phyloP scores from a whole-genome alignment of 1,140 invertebrate genomes.

The Platorchestia sp. region DNA sequence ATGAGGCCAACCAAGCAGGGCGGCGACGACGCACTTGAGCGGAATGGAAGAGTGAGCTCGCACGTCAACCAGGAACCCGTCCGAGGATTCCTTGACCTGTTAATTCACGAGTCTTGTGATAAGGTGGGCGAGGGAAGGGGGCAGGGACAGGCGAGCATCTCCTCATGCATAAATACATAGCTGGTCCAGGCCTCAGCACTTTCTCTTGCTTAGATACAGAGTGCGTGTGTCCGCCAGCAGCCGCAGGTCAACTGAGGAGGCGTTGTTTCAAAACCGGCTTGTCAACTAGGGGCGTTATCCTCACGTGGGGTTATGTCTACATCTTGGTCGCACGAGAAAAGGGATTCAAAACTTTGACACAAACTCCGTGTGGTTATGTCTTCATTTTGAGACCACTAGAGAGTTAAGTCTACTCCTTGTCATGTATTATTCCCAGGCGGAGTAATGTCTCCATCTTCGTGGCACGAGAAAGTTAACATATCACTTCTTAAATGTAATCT shows the following conservation, averaged over 20 bases:
- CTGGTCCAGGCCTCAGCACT: constrained; percentile 31
- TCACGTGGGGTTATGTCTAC: background rate
- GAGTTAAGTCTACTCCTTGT: too few species aligned
- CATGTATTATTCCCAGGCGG: background rate
- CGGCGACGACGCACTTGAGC: background rate
- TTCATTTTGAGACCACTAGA: too few species aligned
- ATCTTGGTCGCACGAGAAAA: background rate
- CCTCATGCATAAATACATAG: constrained; percentile 36
- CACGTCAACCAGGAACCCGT: background rate
- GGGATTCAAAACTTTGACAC: too few species aligned
- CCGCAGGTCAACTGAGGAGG: background rate
- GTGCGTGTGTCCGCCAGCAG: background rate
- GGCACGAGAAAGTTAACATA: background rate
- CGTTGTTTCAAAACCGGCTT: background rate
- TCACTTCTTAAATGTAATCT: background rate
- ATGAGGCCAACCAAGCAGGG: too few species aligned
- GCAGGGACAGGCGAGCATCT: background rate
- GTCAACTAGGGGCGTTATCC: background rate
- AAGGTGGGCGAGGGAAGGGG: background rate
- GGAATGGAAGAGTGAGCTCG: background rate
- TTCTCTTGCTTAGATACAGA: constrained; percentile 16
- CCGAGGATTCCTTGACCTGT: constrained; percentile 5
- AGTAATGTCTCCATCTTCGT: background rate
- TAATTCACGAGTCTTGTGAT: background rate
- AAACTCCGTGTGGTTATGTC: background rate